Base-by-base conservation (phyloP, 2,113 vertebrate genomes). In the Cephalopterus ornatus region DNA sequence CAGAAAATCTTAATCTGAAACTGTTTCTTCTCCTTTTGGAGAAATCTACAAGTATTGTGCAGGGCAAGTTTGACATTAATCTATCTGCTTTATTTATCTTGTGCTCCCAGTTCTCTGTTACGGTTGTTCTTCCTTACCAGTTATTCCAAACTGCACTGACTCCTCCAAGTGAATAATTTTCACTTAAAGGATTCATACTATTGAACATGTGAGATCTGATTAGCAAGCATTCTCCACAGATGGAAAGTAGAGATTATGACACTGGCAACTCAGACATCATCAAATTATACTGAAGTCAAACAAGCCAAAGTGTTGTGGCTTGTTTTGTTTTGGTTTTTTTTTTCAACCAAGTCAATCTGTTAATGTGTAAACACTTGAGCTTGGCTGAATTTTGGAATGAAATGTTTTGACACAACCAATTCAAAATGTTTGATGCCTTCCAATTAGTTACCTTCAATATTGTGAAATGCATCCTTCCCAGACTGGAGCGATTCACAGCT, bases 381-480 rank as follows among this genome's bases (percentile, higher is more conserved):
- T 95, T 96, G 93, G 85, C 92, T 93, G 75, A 93, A 80, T 90
- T 92, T 77, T 19, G 47, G 59, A 94, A 92, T 92, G 76, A 95
- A 96, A 81, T 95, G 72, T 96, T 96, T 96, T 97, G 93, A 94
- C 89, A 86, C 30, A 93, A 94, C 50, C 46, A 73, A 88, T 93
- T 88, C 55, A 86, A 96, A 94, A 71, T 86, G 72, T 77, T 92
- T 93, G 79, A 88, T 92, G 72, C 37, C 79, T 95, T 97, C 82
- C 93, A 94, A 82, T 95, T 85, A 92, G 75, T 89, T 86, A 84
- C 52, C 82, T 95, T 92, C 92, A 96, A 95, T 89, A 84, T 93
- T 97, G 76, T 97, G 83, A 92, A 96, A 95, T 49, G 33, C 56
- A 65, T 92, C 73, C 68, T 92, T 94, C 63, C 55, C 82, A 92